phyloP scores from a whole-genome alignment of 2,888 invertebrate genomes.

The Epinotia brunnichana region DNA sequence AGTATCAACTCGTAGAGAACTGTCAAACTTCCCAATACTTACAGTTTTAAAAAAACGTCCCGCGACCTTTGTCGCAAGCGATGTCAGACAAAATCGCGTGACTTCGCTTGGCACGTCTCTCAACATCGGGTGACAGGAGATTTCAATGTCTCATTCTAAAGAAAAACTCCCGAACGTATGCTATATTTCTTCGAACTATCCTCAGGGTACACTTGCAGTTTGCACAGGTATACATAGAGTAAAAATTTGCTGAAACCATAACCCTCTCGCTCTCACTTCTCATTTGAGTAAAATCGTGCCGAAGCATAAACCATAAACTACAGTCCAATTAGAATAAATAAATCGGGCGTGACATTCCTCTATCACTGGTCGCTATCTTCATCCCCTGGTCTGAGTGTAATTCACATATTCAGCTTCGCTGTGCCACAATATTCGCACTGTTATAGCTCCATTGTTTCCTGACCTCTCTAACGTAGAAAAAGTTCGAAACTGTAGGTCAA shows the following conservation, averaged over 20 bases:
- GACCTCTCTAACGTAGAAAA: background rate
- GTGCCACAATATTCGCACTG: background rate
- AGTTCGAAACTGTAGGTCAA: background rate
- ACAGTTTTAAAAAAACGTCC: too few species aligned
- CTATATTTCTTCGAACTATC: background rate
- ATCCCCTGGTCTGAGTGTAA: constrained; percentile 9
- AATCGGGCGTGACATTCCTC: constrained; percentile 49
- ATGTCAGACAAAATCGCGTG: too few species aligned
- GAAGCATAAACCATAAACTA: constrained; percentile 39
- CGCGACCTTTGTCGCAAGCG: too few species aligned
- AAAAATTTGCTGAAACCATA: background rate
- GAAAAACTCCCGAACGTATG: background rate
- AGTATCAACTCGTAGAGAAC: too few species aligned
- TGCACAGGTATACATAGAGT: too few species aligned
- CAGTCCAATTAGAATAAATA: constrained; percentile 51
- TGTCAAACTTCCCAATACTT: too few species aligned
- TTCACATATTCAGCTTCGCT: constrained; percentile 10
- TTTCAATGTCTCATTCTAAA: too few species aligned
- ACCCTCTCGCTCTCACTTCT: background rate
- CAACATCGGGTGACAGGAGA: too few species aligned
- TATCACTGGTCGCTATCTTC: constrained; percentile 35
- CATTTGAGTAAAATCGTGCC: constrained; percentile 19
- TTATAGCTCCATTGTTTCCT: background rate
- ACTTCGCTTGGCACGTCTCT: too few species aligned
- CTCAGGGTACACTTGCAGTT: too few species aligned